These are phyloP conservation scores for Aradus depressus DNA, from an alignment of 2,888 invertebrate genomes.

Conservation along the genomic window DNA sequence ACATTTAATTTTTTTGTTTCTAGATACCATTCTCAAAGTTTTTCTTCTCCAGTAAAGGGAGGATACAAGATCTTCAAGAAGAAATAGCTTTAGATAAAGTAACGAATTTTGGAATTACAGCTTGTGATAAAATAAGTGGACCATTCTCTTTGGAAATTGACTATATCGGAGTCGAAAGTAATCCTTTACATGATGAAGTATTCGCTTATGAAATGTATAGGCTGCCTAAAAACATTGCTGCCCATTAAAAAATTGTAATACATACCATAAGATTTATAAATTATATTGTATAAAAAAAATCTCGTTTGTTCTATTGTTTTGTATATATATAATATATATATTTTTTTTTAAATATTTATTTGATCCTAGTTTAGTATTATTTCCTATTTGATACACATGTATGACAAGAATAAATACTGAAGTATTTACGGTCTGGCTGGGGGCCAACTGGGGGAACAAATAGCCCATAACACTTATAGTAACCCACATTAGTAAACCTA, in stretches of 20 bases:
- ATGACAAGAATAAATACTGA: no score
- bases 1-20: conserved; percentile 34
- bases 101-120: conserved; percentile 68
- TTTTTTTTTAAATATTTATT: no score
- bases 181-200: conserved; percentile 67
- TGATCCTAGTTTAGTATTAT: no score
- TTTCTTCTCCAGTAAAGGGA: conserved; percentile 66
- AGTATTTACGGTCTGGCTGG: no score
- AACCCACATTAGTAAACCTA: no score
- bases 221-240: conserved; percentile 52
- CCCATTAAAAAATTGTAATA: conserved; percentile 34
- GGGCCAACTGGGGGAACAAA: no score
- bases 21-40: conserved; percentile 94
- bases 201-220: conserved; percentile 92
- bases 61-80: conserved; percentile 70
- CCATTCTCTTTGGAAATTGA: conserved; percentile 84
- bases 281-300: no score
- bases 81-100: conserved; percentile 50
- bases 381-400: no score
- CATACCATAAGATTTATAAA: no score
- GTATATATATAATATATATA: no score
- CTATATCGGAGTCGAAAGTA: conserved; percentile 76
- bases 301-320: no score
- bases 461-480: no score
- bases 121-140: conserved; percentile 68